A percentile compares a stretch with the other conserved stretches of the same genome.
These are phyloP conservation scores for Chymomyza fuscimana DNA, from an alignment of 2,888 invertebrate species.

Conservation along the genomic window DNA sequence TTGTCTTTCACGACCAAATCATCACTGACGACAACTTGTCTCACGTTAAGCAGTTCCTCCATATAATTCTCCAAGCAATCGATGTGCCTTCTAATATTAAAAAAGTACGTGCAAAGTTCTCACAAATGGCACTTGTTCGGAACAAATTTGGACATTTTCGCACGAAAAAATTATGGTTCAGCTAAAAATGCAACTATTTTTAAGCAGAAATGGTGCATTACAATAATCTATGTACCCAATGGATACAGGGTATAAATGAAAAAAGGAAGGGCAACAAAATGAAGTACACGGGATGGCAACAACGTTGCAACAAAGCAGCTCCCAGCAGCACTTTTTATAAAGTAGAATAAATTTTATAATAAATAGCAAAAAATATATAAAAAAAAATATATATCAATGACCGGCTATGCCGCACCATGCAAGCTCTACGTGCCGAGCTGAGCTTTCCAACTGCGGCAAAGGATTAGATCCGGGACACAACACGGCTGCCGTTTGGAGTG, in stretches of 20 bases:
- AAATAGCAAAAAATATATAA: conserved; percentile 61
- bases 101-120: no score
- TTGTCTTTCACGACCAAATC: no score
- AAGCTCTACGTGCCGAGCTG: neutral
- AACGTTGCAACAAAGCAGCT: conserved; percentile 63
- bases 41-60: no score
- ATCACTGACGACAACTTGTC: no score
- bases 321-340: conserved; percentile 46
- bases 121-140: no score
- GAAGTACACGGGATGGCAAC: conserved; percentile 40
- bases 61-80: no score
- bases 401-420: neutral
- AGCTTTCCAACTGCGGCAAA: conserved; percentile 1
- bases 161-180: no score
- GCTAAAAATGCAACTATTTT: no score
- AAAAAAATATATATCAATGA: conserved; percentile 3
- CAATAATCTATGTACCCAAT: no score
- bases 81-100: no score
- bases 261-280: conserved; percentile 45
- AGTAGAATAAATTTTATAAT: conserved; percentile 74
- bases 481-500: conserved; percentile 8
- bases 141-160: no score
- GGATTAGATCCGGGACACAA: conserved; percentile 28
- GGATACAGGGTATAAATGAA: conserved; percentile 4
- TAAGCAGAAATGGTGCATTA: no score